Conservation (phyloP, 2,113 vertebrate species). For the Urocolius indicus region DNA sequence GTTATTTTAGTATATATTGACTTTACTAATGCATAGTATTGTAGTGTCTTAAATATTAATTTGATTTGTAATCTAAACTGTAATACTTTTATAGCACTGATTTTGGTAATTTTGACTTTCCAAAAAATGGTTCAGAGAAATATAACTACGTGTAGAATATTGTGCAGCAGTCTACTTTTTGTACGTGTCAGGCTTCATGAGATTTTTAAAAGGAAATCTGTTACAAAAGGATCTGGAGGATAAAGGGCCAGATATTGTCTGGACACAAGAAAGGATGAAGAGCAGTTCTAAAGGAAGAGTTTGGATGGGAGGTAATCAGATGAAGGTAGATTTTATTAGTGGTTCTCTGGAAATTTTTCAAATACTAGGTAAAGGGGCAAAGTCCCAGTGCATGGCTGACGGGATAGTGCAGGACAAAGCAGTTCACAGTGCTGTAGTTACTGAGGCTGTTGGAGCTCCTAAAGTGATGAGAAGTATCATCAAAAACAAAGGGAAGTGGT, state of each 20-base stretch:
- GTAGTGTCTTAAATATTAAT: not conserved
- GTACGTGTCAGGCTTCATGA: not conserved
- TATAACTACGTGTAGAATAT: not conserved
- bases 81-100: not conserved
- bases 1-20: not conserved
- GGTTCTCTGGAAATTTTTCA: not conserved
- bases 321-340: not conserved
- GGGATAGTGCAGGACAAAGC: no score
- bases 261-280: not conserved
- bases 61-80: not conserved
- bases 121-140: not conserved
- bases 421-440: fast-evolving
- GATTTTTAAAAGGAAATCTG: not conserved
- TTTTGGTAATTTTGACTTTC: not conserved
- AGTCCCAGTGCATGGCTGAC: not conserved
- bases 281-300: not conserved
- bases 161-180: not conserved
- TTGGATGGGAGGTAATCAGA: not conserved
- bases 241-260: not conserved
- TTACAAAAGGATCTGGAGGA: not conserved
- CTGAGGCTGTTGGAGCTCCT: not conserved
- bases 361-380: no score
- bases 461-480: not conserved
- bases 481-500: not conserved
- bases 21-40: not conserved